Percentiles rank a stretch among this genome's conserved stretches.
phyloP scores from a whole-genome alignment of 2,888 invertebrate genomes.

The Temnothorax ravouxi region DNA sequence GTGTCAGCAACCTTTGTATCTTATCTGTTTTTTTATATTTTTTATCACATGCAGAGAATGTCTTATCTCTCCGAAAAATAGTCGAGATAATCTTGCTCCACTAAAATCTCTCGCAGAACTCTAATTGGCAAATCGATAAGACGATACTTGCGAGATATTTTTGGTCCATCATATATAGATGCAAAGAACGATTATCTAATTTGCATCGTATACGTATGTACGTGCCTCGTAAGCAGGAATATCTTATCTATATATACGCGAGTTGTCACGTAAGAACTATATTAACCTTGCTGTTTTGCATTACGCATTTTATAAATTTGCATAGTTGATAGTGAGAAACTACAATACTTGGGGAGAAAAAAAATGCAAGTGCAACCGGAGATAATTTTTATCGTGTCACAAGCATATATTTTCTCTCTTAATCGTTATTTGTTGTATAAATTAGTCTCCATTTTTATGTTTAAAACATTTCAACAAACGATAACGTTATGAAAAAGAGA shows the following conservation, averaged over 20 bases:
- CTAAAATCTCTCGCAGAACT: not conserved
- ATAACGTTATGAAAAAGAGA: not conserved
- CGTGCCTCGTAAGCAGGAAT: not conserved
- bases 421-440: not conserved
- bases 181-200: constrained; percentile 15
- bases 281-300: not conserved
- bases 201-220: not conserved
- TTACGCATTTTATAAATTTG: not conserved
- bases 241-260: not conserved
- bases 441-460: not conserved
- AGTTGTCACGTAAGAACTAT: not conserved
- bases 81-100: not conserved
- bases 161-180: not conserved
- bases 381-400: not conserved
- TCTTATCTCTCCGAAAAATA: not conserved
- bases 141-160: not conserved
- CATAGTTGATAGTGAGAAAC: not conserved
- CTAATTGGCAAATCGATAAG: not conserved
- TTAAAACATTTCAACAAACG: not conserved
- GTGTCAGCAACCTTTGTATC: not conserved
- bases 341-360: not conserved
- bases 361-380: not conserved
- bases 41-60: not conserved
- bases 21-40: not conserved
- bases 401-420: not conserved